phyloP scores from a whole-genome alignment of 2,113 vertebrate species.

The Erpornis zantholeuca region DNA sequence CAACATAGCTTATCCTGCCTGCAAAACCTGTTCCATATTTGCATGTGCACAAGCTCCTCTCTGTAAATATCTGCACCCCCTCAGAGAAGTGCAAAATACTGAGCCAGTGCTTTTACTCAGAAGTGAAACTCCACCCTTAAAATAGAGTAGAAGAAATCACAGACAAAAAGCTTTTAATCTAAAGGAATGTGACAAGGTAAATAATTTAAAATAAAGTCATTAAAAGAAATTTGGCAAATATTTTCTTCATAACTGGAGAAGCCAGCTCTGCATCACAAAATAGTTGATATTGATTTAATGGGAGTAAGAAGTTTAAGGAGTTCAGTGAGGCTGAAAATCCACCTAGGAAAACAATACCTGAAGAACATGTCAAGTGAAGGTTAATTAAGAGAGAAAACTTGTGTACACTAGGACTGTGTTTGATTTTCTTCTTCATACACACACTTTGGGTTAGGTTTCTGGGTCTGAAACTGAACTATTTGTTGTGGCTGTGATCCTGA shows the following conservation, averaged over 20 bases:
- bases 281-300: background rate
- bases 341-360: background rate
- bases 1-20: background rate
- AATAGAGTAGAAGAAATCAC: background rate
- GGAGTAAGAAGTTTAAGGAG: background rate
- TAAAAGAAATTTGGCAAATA: background rate
- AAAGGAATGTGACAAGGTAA: background rate
- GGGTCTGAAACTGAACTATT: background rate
- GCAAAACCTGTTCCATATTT: background rate
- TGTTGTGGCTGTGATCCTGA: background rate
- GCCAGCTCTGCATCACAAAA: background rate
- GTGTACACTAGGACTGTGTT: background rate
- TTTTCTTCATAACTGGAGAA: background rate
- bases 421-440: background rate
- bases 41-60: background rate
- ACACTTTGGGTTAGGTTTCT: background rate
- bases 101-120: background rate
- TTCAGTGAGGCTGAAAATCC: constrained; percentile 29
- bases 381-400: constrained; percentile 15
- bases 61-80: background rate
- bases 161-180: background rate
- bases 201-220: background rate
- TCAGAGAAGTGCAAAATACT: background rate
- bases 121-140: background rate
- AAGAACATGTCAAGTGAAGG: background rate